A percentile compares a stretch with the other conserved stretches of the same genome.
phyloP scores from a whole-genome alignment of 1,140 invertebrate species.

The Drosophila rhopaloa region DNA sequence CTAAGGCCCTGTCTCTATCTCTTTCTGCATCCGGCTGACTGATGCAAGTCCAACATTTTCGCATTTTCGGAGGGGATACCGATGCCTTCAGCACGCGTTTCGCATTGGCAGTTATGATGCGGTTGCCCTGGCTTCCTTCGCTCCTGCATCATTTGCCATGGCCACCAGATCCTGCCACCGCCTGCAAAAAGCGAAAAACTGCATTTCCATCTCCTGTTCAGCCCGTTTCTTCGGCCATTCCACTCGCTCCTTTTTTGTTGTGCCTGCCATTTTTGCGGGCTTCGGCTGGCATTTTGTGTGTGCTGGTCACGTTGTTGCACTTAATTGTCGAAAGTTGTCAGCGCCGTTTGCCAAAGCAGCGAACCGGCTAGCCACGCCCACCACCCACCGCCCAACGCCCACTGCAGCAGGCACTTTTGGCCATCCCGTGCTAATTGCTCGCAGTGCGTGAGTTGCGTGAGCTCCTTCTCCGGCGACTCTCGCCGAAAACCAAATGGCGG shows the following conservation, averaged over 20 bases:
- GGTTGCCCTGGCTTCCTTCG: constrained; percentile 32
- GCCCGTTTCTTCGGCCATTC: constrained; percentile 5
- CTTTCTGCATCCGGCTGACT: constrained; percentile 1
- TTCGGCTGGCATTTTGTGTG: constrained; percentile 44
- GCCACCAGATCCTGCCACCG: not conserved
- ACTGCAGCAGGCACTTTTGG: constrained; percentile 19
- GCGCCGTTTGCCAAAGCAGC: constrained; percentile 37
- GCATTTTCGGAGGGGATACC: not conserved
- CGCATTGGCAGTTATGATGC: constrained; percentile 50
- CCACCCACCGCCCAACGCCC: not conserved
- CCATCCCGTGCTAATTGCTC: constrained; percentile 46
- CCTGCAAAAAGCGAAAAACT: constrained; percentile 5
- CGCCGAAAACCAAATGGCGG: constrained; percentile 37
- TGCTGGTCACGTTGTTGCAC: constrained; percentile 62
- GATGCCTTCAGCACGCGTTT: constrained; percentile 20
- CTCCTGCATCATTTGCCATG: constrained; percentile 10
- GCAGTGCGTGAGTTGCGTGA: constrained; percentile 55
- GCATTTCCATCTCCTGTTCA: constrained; percentile 33
- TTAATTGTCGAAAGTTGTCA: constrained; percentile 64
- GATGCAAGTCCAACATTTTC: constrained; percentile 26
- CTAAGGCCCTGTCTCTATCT: not conserved
- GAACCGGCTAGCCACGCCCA: constrained; percentile 4
- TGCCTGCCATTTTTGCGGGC: constrained; percentile 24
- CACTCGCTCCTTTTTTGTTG: constrained; percentile 7
- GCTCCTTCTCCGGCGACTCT: constrained; percentile 14